A percentile compares a stretch with the other conserved stretches of the same genome.
phyloP scores from a whole-genome alignment of 2,888 invertebrate genomes.

The Phyto melanocephala region DNA sequence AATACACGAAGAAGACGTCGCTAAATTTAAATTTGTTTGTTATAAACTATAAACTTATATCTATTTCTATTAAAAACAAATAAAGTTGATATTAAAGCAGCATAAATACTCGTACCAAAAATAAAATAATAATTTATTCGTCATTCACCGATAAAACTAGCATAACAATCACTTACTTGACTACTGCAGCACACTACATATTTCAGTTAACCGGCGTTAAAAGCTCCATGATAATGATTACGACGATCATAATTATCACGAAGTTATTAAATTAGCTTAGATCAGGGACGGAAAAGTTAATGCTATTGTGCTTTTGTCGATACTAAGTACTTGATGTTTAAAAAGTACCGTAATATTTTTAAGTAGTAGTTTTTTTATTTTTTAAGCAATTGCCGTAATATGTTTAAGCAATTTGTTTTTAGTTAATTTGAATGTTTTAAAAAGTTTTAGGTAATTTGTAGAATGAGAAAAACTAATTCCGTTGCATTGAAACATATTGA shows the following conservation, averaged over 20 bases:
- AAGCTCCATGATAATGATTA: background rate
- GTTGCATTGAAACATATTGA: no score
- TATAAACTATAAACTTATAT: background rate
- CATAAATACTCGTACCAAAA: background rate
- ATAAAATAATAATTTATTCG: conserved; percentile 34
- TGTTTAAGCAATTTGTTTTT: no score
- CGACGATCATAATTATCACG: conserved; percentile 6
- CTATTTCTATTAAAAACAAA: conserved; percentile 4
- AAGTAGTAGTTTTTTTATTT: no score
- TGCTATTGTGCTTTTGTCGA: no score
- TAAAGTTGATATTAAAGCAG: background rate
- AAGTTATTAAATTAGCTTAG: background rate
- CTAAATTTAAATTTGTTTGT: background rate
- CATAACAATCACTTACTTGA: conserved; percentile 21
- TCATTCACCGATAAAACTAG: conserved; percentile 31
- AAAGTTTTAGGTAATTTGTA: no score
- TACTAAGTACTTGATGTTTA: no score
- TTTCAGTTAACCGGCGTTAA: conserved; percentile 11
- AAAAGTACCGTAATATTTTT: no score
- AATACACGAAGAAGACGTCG: conserved; percentile 25
- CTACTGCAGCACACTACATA: background rate
- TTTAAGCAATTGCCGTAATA: no score
- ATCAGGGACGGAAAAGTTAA: no score
- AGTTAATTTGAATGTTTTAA: no score
- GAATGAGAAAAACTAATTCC: no score